Evolutionary conservation across 2,888 invertebrate genomes (phyloP), one percentile per base, ranked within the genome.

Genomic region (Ormyrus thymus): DNA sequence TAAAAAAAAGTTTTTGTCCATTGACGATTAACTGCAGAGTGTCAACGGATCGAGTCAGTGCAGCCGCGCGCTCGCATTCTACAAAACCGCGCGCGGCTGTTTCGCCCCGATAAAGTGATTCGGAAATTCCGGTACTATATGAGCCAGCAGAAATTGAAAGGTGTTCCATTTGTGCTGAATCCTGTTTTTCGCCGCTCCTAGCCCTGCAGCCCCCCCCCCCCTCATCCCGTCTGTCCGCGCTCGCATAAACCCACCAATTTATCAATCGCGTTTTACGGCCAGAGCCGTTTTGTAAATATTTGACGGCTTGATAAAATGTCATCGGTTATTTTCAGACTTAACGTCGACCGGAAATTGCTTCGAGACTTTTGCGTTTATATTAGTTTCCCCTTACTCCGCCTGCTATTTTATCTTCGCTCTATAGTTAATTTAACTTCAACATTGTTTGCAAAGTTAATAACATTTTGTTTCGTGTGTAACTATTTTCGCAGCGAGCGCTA

Each of bases 91-190:
- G 51, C 29, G 59, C 11, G 11, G 62, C 77, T 77, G 72, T 66
- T 77, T 77, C 59, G 65, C 46, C 15, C 53, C 55, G 59, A 71
- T 77, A 71, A 77, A 77, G 72, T 51, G 72, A 71, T 77, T 61
- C 55, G 77, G 59, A 72, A 72, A 72, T 72, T 66, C 53, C 46
- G 48, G 59, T 13, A 11, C 71, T 29, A 46, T 66, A 53, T 45
- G 65, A 50, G 70, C 13, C 13, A 9, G 45, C 59, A 72, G 69
- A 71, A 77, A 77, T 77, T 72, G 69, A 71, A 79, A 70, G 70
- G 66, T 76, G 59, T 61, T 65, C 45, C 29, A 29, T 29, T 29
- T 29, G 29, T 3, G 29, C 29, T 29, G 29, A 29, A 29, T 29
- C 29, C 29, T 29, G 29, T 29, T 29, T 29, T 29, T 29, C 29